Percentiles rank a stretch among this genome's conserved stretches.
These are phyloP conservation scores for Morelia viridis DNA, from an alignment of 2,797 vertebrate species.

Conservation along the genomic window DNA sequence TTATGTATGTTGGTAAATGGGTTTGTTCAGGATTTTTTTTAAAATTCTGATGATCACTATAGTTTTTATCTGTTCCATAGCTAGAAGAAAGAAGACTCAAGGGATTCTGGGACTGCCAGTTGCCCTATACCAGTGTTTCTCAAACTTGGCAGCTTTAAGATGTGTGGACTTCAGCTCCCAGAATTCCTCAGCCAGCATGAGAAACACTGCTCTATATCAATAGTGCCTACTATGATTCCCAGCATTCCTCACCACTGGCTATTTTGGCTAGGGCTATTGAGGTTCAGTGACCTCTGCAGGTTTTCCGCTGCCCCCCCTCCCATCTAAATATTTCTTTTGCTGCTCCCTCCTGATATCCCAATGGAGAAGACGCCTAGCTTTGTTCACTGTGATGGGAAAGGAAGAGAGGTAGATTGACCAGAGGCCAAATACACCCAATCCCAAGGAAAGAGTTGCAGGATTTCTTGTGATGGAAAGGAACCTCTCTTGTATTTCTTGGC, in stretches of 20 bases:
- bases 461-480: conserved; percentile 38
- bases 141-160: neutral
- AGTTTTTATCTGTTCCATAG: no score
- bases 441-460: neutral
- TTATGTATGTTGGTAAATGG: no score
- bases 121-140: neutral
- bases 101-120: no score
- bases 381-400: neutral
- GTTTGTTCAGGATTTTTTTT: no score
- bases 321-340: neutral
- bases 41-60: no score
- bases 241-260: neutral
- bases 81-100: no score
- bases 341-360: neutral
- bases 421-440: neutral
- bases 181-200: neutral
- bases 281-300: neutral
- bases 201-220: neutral
- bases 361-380: neutral
- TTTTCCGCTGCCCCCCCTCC: neutral
- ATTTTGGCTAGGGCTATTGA: neutral
- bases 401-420: neutral
- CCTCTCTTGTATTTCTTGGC: conserved; percentile 47
- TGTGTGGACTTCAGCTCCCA: neutral
- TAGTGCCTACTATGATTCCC: neutral